Evolutionary conservation across 2,797 vertebrate genomes (phyloP).

Genomic region (Borostomias antarcticus): DNA sequence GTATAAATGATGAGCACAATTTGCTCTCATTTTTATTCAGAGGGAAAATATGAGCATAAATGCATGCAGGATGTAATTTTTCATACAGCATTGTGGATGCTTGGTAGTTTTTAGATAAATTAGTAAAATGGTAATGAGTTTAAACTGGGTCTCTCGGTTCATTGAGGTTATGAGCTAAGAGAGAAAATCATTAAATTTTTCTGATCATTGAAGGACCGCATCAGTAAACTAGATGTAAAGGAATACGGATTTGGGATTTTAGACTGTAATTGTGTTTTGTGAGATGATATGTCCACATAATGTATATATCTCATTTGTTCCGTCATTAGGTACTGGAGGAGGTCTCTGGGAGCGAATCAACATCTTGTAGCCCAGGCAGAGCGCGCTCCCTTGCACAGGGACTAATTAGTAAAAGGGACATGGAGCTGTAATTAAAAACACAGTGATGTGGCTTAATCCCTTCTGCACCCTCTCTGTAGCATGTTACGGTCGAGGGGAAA

Average conservation of each 20-base stretch:
- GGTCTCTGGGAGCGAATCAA: slow-evolving; percentile 40
- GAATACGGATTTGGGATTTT: no score
- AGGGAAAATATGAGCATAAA: background rate
- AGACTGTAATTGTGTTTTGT: no score
- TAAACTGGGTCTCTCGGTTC: background rate
- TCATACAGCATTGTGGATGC: no score
- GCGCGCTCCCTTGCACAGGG: slow-evolving; percentile 26
- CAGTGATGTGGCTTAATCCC: slow-evolving; percentile 17
- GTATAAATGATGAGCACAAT: slow-evolving; percentile 36
- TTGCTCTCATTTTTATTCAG: slow-evolving; percentile 20
- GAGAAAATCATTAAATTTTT: no score
- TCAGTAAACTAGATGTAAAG: no score
- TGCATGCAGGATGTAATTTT: background rate
- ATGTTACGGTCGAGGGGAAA: background rate
- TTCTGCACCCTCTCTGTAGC: no score
- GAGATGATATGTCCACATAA: no score
- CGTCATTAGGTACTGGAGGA: slow-evolving; percentile 9
- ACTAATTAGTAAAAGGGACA: slow-evolving; percentile 46
- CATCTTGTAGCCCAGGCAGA: slow-evolving; percentile 31
- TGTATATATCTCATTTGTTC: slow-evolving; percentile 14
- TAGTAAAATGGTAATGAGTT: no score
- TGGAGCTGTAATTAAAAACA: slow-evolving; percentile 45
- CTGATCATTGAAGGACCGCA: no score
- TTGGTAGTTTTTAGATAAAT: background rate
- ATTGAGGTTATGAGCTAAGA: background rate